Percentiles rank a stretch among this genome's conserved stretches.
These are phyloP conservation scores for Nephila pilipes DNA, from an alignment of 1,140 invertebrate genomes.

Conservation along the genomic window DNA sequence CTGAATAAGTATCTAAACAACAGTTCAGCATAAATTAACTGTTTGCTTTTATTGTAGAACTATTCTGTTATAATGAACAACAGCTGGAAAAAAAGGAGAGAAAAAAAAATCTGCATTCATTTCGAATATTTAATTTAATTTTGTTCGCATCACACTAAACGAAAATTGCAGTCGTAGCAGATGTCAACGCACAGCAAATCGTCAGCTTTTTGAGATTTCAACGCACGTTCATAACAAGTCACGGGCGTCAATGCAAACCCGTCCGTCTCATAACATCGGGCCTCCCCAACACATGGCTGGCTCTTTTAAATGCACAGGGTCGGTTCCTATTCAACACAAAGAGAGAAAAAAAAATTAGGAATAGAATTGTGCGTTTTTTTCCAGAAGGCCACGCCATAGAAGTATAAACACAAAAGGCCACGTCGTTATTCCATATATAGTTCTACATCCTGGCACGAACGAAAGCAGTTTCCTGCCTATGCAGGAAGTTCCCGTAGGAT, in stretches of 20 bases:
- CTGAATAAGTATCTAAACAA: too few relatives aligned
- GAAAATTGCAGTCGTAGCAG: not conserved
- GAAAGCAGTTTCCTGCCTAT: not conserved
- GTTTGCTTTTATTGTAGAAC: too few relatives aligned
- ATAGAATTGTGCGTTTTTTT: not conserved
- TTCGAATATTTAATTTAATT: conserved; percentile 28
- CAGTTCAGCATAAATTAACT: too few relatives aligned
- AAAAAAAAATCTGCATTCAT: not conserved
- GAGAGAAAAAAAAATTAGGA: not conserved
- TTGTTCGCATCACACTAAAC: not conserved
- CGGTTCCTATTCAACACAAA: not conserved
- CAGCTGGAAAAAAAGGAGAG: too few relatives aligned
- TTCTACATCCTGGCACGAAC: conserved; percentile 11
- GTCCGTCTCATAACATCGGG: not conserved
- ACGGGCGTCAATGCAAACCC: not conserved
- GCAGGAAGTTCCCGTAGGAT: conserved; percentile 23
- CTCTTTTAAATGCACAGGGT: not conserved
- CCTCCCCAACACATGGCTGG: not conserved
- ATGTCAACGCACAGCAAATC: not conserved
- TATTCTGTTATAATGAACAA: too few relatives aligned
- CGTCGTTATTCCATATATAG: conserved; percentile 35
- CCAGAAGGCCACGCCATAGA: not conserved
- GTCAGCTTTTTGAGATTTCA: not conserved
- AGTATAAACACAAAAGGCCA: conserved; percentile 6
- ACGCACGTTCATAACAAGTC: not conserved